A percentile compares a stretch with the other conserved stretches of the same genome.
These are phyloP conservation scores for Schrankia costaestrigalis DNA, from an alignment of 2,888 invertebrate species.

Conservation along the genomic window DNA sequence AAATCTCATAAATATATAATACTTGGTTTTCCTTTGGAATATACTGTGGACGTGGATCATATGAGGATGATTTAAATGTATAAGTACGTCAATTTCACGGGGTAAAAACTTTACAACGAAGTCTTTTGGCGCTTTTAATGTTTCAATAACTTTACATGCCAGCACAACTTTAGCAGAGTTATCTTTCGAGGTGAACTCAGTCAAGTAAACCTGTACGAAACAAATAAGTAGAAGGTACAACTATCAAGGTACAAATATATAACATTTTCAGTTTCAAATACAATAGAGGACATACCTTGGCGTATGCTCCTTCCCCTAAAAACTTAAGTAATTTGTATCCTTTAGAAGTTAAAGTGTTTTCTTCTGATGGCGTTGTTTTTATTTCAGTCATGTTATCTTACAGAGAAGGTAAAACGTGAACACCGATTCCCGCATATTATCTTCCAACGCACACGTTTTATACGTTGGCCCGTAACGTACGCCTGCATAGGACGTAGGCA, in stretches of 20 bases:
- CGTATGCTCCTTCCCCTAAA: constrained; percentile 89
- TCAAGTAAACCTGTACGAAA: constrained; percentile 63
- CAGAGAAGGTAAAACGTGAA: constrained; percentile 39
- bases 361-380: constrained; percentile 69
- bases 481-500: constrained; percentile 48
- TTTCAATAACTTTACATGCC: constrained; percentile 89
- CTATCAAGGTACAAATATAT: background rate
- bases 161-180: constrained; percentile 55
- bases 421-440: constrained; percentile 31
- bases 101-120: constrained; percentile 91
- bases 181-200: constrained; percentile 58
- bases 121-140: constrained; percentile 86
- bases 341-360: constrained; percentile 68
- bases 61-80: constrained; percentile 88
- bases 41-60: constrained; percentile 89
- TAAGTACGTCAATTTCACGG: constrained; percentile 88
- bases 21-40: constrained; percentile 85
- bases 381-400: constrained; percentile 68
- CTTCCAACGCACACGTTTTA: constrained; percentile 31
- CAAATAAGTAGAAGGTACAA: background rate
- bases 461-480: constrained; percentile 38
- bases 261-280: no score
- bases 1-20: constrained; percentile 89
- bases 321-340: constrained; percentile 84
- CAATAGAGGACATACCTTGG: no score